These are phyloP conservation scores for Myrmecobius fasciatus DNA, from an alignment of 2,113 vertebrate species.

Conservation along the genomic window DNA sequence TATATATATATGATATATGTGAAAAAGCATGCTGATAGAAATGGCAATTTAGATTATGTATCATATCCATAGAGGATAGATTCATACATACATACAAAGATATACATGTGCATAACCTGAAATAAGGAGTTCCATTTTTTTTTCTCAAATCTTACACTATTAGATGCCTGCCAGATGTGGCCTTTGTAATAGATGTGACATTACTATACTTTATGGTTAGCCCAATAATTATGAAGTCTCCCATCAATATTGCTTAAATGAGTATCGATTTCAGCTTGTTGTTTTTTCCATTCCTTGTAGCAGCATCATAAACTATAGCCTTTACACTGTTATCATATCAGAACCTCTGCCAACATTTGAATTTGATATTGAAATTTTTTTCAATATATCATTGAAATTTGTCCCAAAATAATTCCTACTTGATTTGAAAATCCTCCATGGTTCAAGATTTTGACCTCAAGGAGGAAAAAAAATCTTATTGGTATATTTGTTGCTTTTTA, in stretches of 20 bases:
- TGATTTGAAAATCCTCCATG: slow-evolving; percentile 43
- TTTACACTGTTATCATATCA: slow-evolving; percentile 36
- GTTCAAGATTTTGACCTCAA: slow-evolving; percentile 48
- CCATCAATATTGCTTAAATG: slow-evolving; percentile 69
- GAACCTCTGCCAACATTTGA: slow-evolving; percentile 14
- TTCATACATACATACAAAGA: not conserved
- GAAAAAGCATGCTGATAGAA: no score
- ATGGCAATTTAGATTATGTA: not conserved
- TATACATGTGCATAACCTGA: not conserved
- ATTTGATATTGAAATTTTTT: slow-evolving; percentile 33
- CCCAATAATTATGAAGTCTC: slow-evolving; percentile 62
- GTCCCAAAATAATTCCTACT: slow-evolving; percentile 43
- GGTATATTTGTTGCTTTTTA: not conserved
- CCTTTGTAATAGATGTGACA: slow-evolving; percentile 45
- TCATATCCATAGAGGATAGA: not conserved
- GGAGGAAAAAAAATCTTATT: not conserved
- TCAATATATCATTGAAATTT: slow-evolving; percentile 63
- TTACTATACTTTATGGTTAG: slow-evolving; percentile 62
- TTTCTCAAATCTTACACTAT: not conserved
- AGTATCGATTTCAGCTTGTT: slow-evolving; percentile 69
- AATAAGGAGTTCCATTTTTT: slow-evolving; percentile 16
- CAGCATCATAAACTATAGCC: slow-evolving; percentile 13
- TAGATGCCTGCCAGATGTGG: not conserved
- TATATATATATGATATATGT: no score
- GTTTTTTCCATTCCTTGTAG: slow-evolving; percentile 53